phyloP scores from a whole-genome alignment of 2,113 vertebrate genomes.

The Pimephales promelas region DNA sequence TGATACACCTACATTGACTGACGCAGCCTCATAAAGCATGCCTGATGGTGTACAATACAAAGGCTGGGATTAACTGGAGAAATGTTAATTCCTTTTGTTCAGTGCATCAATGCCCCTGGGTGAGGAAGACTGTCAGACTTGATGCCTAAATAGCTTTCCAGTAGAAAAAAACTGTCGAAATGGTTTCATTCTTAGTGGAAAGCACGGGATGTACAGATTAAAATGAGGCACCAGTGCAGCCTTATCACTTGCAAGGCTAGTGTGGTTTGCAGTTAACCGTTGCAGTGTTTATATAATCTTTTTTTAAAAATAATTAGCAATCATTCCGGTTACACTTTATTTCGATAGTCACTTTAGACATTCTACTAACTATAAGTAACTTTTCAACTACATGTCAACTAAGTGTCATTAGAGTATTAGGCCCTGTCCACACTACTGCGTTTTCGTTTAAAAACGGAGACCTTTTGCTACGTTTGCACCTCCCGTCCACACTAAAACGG shows the following conservation, averaged over 20 bases:
- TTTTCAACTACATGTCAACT: no score
- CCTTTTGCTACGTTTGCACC: no score
- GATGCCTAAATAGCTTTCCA: background rate
- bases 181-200: background rate
- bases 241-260: background rate
- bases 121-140: background rate
- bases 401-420: no score
- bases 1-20: slow-evolving; percentile 54
- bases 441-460: no score
- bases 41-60: slow-evolving; percentile 47
- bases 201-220: background rate
- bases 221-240: background rate
- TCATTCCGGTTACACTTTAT: no score
- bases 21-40: background rate
- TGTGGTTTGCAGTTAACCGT: background rate
- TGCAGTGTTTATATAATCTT: background rate
- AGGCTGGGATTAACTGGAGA: slow-evolving; percentile 25
- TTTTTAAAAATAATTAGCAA: no score
- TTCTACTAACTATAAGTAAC: no score
- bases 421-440: no score
- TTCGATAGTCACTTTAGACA: no score
- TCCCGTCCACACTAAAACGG: no score
- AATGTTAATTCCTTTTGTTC: background rate
- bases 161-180: background rate
- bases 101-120: background rate